Evolutionary conservation across 2,888 invertebrate genomes (phyloP), one percentile per base, ranked within the genome.

Genomic region (Zaprionus obscuricornis): DNA sequence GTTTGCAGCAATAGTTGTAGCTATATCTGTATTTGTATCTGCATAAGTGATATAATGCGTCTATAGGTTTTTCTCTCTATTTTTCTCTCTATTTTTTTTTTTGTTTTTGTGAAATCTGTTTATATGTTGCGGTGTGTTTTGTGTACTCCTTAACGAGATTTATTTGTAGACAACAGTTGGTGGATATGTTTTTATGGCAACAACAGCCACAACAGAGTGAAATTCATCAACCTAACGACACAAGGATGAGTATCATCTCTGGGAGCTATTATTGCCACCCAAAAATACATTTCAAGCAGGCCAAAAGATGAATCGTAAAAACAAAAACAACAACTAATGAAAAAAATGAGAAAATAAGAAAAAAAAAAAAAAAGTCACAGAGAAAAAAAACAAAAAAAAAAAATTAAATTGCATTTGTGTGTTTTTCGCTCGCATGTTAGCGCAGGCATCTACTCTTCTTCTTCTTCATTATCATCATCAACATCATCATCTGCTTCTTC

Each of bases 241-340:
- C 73, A 77, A 58, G 74, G 50, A 65, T 55, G 45, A 51, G 46
- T 42, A 66, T 78, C 79, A 83, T 82, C 36, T 84, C 86, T 79
- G 88, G 86, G 83, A 88, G 89, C 88, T 86, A 79, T 83, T 67
- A 82, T 74, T 76, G 83, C 87, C 79, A 82, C 85, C 88, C 89
- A 88, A 88, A 88, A 88, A 88, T 89, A 88, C 83, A 88, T 88
- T 86, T 84, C 72, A 73, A 72, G 66, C 71, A 72, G 68, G 72
- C 56, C 58, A 52, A 57, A n/a, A 71, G 67, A 71, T 66, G 71
- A 60, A 45, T 45, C 22, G 36, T 42, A 36, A 40, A 64, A 57
- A 64, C 62, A 49, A 39, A 36, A 31, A 63, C n/a, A n/a, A n/a
- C n/a, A 42, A 51, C 29, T 42, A 31, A 50, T 55, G 37, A 59